phyloP scores from a whole-genome alignment of 2,888 invertebrate species.

The Oegoconia quadripuncta region DNA sequence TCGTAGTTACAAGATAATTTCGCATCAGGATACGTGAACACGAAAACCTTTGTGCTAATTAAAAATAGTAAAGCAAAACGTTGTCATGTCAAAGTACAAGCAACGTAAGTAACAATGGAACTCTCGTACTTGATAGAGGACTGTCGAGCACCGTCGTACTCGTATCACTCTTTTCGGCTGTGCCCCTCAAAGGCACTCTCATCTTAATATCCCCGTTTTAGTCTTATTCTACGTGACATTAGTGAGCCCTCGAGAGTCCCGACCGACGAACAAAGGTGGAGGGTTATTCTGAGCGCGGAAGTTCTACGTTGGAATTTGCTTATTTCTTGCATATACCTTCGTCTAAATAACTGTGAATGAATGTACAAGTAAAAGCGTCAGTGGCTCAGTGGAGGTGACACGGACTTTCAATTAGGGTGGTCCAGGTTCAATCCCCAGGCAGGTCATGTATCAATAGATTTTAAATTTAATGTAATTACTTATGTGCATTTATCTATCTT shows the following conservation, averaged over 20 bases:
- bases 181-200: conserved; percentile 67
- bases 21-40: no score
- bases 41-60: conserved; percentile 17
- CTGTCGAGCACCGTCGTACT: conserved; percentile 50
- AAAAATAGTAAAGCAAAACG: not conserved
- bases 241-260: conserved; percentile 47
- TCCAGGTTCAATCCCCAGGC: no score
- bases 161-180: conserved; percentile 59
- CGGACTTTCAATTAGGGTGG: no score
- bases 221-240: conserved; percentile 73
- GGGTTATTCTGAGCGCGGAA: conserved; percentile 26
- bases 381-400: no score
- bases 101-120: conserved; percentile 5
- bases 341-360: no score
- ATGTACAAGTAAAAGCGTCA: no score
- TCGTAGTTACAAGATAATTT: no score
- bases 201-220: conserved; percentile 74
- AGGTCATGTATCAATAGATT: no score
- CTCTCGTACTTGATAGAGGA: conserved; percentile 21
- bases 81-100: not conserved
- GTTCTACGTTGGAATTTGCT: no score
- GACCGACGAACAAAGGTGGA: conserved; percentile 38
- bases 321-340: no score
- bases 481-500: no score
- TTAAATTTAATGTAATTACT: no score